Conservation (phyloP, 2,797 vertebrate species). For the Schizopygopsis pylzovi region DNA sequence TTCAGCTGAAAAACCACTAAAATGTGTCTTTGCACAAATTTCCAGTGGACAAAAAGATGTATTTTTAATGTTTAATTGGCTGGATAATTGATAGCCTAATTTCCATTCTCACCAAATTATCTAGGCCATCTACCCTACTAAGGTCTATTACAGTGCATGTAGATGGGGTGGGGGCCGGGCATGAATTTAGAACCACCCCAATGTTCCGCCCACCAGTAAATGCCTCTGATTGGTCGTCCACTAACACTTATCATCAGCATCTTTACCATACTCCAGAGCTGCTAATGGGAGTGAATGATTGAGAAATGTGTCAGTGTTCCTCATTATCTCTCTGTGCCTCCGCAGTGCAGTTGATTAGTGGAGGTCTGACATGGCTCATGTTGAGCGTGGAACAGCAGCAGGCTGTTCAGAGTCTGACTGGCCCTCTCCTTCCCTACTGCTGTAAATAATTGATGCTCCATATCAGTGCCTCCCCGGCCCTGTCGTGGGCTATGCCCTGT, state of each 20-base stretch:
- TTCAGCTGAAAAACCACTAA: neutral
- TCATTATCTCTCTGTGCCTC: slow-evolving; percentile 40
- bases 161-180: neutral
- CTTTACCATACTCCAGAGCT: slow-evolving; percentile 25
- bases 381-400: slow-evolving; percentile 36
- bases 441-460: slow-evolving; percentile 59
- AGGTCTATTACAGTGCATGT: neutral
- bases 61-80: neutral
- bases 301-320: slow-evolving; percentile 45
- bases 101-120: slow-evolving; percentile 20
- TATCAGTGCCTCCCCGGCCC: slow-evolving; percentile 48
- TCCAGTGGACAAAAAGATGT: slow-evolving; percentile 1
- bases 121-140: slow-evolving; percentile 3
- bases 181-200: neutral
- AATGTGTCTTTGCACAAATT: slow-evolving; percentile 1
- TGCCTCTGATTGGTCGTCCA: neutral
- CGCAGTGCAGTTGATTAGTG: slow-evolving; percentile 39
- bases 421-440: slow-evolving; percentile 14
- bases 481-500: slow-evolving; percentile 26
- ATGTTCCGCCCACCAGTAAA: neutral
- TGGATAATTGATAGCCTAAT: slow-evolving; percentile 15
- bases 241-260: slow-evolving; percentile 21
- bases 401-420: slow-evolving; percentile 40
- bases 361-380: slow-evolving; percentile 39
- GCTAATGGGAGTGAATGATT: slow-evolving; percentile 38